Evolutionary conservation across 2,113 vertebrate genomes (phyloP).

Genomic region (Phasianus colchicus): DNA sequence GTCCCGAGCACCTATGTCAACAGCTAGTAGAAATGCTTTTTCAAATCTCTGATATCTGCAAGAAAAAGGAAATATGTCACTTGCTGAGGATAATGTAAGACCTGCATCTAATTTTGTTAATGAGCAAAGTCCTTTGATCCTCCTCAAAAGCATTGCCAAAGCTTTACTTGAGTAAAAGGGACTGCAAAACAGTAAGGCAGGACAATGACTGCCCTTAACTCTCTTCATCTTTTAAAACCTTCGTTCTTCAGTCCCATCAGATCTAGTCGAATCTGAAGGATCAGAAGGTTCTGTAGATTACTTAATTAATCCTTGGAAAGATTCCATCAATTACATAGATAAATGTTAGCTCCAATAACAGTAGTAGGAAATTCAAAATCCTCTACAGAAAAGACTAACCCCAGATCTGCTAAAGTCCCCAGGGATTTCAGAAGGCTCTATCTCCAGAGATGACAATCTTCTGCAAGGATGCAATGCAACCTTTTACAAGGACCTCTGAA

Average conservation of each 20-base stretch:
- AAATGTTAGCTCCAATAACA: background rate
- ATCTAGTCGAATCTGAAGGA: background rate
- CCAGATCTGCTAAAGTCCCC: background rate
- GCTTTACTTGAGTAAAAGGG: background rate
- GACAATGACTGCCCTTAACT: background rate
- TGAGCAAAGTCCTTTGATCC: background rate
- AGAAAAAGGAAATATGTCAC: background rate
- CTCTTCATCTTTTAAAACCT: background rate
- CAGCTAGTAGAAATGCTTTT: conserved; percentile 95
- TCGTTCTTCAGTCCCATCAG: background rate
- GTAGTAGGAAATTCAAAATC: background rate
- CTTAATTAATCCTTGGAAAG: background rate
- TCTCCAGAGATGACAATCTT: no score
- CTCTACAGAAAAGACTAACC: background rate
- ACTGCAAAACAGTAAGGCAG: background rate
- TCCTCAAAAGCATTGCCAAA: background rate
- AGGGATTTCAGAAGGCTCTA: no score
- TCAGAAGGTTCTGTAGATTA: background rate
- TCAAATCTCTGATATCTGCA: conserved; percentile 92
- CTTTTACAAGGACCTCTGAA: no score
- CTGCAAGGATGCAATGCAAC: no score
- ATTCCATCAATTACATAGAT: background rate
- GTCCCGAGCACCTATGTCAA: conserved; percentile 92
- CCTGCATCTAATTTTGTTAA: background rate
- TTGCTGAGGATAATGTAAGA: background rate